Conservation (phyloP, 2,797 vertebrate species). For the Podarcis lilfordi region DNA sequence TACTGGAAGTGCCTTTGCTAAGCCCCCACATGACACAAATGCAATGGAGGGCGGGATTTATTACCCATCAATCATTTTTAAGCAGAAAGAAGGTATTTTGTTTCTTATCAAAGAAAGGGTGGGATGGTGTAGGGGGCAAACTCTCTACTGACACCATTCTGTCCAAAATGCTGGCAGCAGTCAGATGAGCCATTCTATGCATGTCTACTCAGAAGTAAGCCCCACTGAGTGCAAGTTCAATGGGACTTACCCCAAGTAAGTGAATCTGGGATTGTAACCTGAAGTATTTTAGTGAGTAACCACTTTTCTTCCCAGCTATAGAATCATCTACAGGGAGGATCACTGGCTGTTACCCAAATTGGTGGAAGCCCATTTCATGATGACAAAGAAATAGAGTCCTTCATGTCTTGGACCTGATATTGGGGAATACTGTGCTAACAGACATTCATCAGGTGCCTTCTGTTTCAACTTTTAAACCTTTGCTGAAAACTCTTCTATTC, state of each 20-base stretch:
- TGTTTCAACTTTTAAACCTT: too few species aligned
- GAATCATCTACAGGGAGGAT: too few species aligned
- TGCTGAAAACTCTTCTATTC: too few species aligned
- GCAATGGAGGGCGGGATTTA: not conserved
- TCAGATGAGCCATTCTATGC: not conserved
- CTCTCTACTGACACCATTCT: too few species aligned
- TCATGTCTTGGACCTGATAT: too few species aligned
- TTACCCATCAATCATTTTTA: not conserved
- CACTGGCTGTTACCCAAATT: too few species aligned
- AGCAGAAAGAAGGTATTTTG: not conserved
- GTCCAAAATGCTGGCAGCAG: not conserved
- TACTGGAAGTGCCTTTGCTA: not conserved
- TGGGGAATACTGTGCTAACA: too few species aligned
- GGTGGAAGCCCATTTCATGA: too few species aligned
- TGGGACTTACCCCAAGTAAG: not conserved
- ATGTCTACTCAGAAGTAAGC: not conserved
- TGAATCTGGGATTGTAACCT: not conserved
- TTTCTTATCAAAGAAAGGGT: not conserved
- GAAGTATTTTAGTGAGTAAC: not conserved
- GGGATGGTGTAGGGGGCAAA: too few species aligned
- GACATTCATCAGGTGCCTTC: too few species aligned
- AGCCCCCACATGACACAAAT: not conserved
- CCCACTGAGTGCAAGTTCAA: not conserved
- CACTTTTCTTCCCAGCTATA: not conserved
- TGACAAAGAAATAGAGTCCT: too few species aligned